Base-by-base conservation (phyloP, 2,888 invertebrate species). In the Drosophila limbata region DNA sequence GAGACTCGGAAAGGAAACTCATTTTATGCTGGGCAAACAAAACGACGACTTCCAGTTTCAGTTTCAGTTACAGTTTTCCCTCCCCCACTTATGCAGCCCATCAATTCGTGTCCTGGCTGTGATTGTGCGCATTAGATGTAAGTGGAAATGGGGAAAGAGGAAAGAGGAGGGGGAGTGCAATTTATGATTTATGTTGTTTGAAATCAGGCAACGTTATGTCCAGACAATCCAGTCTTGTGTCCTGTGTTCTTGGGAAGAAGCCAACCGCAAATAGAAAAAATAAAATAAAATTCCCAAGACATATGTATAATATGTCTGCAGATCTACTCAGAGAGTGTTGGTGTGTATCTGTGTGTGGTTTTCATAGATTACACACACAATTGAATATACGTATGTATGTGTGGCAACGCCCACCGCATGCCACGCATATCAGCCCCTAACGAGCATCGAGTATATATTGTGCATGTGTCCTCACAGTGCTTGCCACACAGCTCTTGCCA, bases 171-270 rank as follows among this genome's bases (percentile, higher is more conserved):
- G 56, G 37, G 57, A 45, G 80, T 80, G 84, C 88, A 81, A 86
- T 81, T 48, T 85, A 83, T 90, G 91, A 85, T 88, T 89, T 90
- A 89, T 86, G 79, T 77, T 62, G 69, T 70, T 72, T 71, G 69
- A 72, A 71, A 72, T 69, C 70, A 55, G 52, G 51, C 57, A 64
- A 69, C 76, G 75, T 75, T 76, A 74, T 74, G 76, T 71, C 73
- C 77, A 74, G 78, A 72, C 70, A 76, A 70, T 69, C 65, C 60
- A 74, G 51, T 39, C 31, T 59, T 35, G 48, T 72, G 57, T 61
- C 64, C 40, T 40, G 35, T 35, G 35, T 13, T 39, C 37, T 37
- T 62, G 55, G 42, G 44, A 67, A 73, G 68, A 47, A 52, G 48
- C 28, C 55, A 55, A 33, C n/a, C 56, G 35, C 44, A 53, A 53